These are phyloP conservation scores for Bradynema listronoti DNA, from an alignment of 1,140 invertebrate genomes.

Conservation along the genomic window DNA sequence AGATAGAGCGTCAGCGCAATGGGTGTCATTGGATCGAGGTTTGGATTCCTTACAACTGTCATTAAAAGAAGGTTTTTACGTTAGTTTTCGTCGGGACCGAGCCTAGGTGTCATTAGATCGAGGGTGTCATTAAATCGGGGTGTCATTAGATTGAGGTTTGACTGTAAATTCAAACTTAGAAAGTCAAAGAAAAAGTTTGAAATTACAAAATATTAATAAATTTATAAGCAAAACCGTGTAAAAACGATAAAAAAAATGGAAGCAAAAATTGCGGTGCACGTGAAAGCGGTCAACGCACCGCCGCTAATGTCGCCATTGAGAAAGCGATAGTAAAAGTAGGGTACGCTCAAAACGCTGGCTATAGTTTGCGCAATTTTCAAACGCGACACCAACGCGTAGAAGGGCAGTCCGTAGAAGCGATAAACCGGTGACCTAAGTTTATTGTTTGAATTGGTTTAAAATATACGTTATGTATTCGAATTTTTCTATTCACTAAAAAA, in stretches of 20 bases:
- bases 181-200: too few relatives aligned
- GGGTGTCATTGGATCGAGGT: too few relatives aligned
- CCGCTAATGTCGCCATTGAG: not conserved
- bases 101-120: too few relatives aligned
- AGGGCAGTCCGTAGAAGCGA: conserved; percentile 3
- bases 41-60: too few relatives aligned
- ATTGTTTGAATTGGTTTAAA: not conserved
- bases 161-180: too few relatives aligned
- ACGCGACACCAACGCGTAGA: conserved; percentile 1
- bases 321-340: conserved; percentile 4
- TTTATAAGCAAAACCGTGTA: too few relatives aligned
- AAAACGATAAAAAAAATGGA: not conserved
- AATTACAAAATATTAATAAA: too few relatives aligned
- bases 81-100: too few relatives aligned
- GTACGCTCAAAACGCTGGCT: not conserved
- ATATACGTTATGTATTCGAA: not conserved
- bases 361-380: conserved; percentile 20
- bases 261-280: not conserved
- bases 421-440: conserved; percentile 12
- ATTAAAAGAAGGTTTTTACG: too few relatives aligned
- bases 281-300: not conserved
- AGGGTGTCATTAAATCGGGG: too few relatives aligned
- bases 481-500: not conserved
- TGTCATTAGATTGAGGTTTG: too few relatives aligned
- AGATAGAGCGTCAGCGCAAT: too few relatives aligned